Evolutionary conservation across 2,888 invertebrate genomes (phyloP), one percentile per base, ranked within the genome.

Genomic region (Holacanthella duospinosa): DNA sequence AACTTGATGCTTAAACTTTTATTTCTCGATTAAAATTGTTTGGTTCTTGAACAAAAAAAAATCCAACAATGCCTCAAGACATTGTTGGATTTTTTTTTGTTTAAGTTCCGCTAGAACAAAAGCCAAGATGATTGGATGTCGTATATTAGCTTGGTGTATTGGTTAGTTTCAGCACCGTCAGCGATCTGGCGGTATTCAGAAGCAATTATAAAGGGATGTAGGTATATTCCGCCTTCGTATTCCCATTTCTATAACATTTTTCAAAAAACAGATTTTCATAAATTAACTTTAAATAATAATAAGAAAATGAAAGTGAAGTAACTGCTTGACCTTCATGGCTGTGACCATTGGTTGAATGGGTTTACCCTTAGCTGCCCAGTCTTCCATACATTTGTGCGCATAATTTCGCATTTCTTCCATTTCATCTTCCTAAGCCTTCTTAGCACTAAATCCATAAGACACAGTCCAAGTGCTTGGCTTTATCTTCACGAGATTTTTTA

Each of bases 381-480:
- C 70, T n/a, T 66, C 57, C 29, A 70, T 67, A 60, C 69, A 68
- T 29, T 63, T 61, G 2, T 67, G 4, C 9, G 70, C 72, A 55
- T 72, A 72, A 4, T 65, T 61, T 58, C 69, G 68, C 72, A 72
- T 72, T 62, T 70, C 70, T 43, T 64, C 61, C 64, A 69, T 66
- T 64, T 72, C 72, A 28, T 66, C 54, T 21, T 68, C 67, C 29
- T 69, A 67, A 24, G 66, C 68, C 3, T 55, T 29, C 28, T 67
- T 66, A 27, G 64, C 29, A 58, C 69, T 71, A 25, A 55, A 62
- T 9, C 56, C 65, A 65, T 65, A 68, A 3, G 57, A n/a, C 65
- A 29, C 65, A 43, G 54, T 64, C 53, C 43, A 58, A 4, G 25
- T 21, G 21, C 9, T 43, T 28, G 25, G 60, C 60, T 6, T 61